Base-by-base conservation (phyloP, 2,888 invertebrate species). In the Cistogaster globosa region DNA sequence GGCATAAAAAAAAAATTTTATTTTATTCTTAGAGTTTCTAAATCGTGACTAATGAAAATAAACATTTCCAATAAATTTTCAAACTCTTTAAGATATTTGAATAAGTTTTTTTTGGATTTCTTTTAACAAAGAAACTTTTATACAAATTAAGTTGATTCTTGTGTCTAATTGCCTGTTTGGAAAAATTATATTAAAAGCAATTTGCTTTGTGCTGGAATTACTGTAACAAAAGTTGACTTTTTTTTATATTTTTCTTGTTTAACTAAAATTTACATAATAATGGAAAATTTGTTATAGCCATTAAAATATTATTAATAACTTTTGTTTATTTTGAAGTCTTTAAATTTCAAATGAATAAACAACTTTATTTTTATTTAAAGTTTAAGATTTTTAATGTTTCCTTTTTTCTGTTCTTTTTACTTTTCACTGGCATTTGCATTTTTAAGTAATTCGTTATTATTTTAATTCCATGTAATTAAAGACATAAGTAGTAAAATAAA, bases 1-100 rank as follows among this genome's bases (percentile, higher is more conserved):
- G 18, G 14, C 42, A n/a, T 45, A 12, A 51, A 58, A 36, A 14
- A 45, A 32, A 53, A 1, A 58, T 71, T 32, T 45, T 32, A 7
- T 55, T 12, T 32, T 1, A 9, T 65, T 55, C 22, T 26, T 12
- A 53, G n/a, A 63, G 20, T 62, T 55, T 55, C 12, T 58, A 60
- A 51, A 60, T 60, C 74, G 72, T 80, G 80, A 67, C 80, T 60
- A 80, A 72, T 74, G 60, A 45, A 74, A 74, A 16, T 53, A 80
- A 80, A 80, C 20, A 60, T 58, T 67, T 12, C 42, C 51, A 72
- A 74, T 80, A 65, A 72, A 72, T 65, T 51, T 63, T 38, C 38
- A 72, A 53, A 45, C 48, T 53, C 8, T 11, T 71, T 22, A 42
- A 60, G 53, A 69, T 78, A 57, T 32, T 32, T 16, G 57, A 36